Evolutionary conservation across 2,113 vertebrate genomes (phyloP), one percentile per base, ranked within the genome.

Genomic region (Sorex araneus): DNA sequence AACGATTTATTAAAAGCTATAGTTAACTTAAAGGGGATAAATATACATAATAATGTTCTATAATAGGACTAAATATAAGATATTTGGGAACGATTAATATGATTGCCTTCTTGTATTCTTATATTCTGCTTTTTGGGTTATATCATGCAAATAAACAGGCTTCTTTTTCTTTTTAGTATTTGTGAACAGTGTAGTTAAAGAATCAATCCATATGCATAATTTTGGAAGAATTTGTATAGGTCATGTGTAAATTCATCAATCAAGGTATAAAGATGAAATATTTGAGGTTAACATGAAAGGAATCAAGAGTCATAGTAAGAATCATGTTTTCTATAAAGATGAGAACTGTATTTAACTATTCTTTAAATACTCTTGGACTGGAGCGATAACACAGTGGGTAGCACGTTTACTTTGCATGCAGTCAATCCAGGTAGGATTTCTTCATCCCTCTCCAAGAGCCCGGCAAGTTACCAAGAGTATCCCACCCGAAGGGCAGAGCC

Each of bases 51-150:
- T 25, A 47, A 10, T 63, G 12, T 89, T 84, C 13, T 84, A 8
- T 28, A 21, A n/a, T 18, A 66, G 28, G 34, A 4, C 13, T 32
- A 83, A 71, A 0, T 63, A 15, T 82, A 70, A 36, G 54, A 67
- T 15, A 71, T 83, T 50, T 4, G 11, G 11, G 11, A 71, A 82
- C 45, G 71, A 93, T 70, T 16, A 50, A 0, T 75, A 83, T 32
- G 40, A 3, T 74, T 2, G 15, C 75, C 7, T 86, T 36, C 8
- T 2, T 50, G 13, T 50, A 50, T 50, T 60, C 57, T 21, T 21
- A 25, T 84, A 43, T 57, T 86, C 90, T 91, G n/a, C 91, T 18
- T 93, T 87, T 83, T 84, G 28, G 45, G n/a, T 92, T 60, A 75
- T 0, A 86, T 23, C 11, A 77, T 78, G 47, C 28, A 54, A 70